Conservation (phyloP, 1,140 invertebrate species). For the Pogonomyrmex californicus region DNA sequence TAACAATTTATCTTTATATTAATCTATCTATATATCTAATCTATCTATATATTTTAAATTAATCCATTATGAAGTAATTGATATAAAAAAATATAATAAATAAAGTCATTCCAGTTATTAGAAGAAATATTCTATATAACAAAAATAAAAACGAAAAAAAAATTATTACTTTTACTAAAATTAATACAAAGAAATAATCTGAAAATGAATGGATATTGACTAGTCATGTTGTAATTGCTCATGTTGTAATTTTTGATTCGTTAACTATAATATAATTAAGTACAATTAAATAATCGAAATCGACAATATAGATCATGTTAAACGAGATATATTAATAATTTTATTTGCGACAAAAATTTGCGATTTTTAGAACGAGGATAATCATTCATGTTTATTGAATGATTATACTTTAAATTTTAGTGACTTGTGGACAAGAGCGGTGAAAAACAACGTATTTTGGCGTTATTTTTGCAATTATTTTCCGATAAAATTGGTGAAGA, state of each 20-base stretch:
- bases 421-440: constrained; percentile 85
- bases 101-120: constrained; percentile 43
- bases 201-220: too few species aligned
- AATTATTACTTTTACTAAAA: too few species aligned
- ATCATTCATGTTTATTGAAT: constrained; percentile 1
- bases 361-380: not conserved
- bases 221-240: too few species aligned
- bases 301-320: too few species aligned
- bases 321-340: not conserved
- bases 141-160: too few species aligned
- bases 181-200: too few species aligned
- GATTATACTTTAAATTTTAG: constrained; percentile 56
- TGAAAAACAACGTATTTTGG: constrained; percentile 91
- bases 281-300: too few species aligned
- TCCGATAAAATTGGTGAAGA: constrained; percentile 94
- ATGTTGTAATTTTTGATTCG: too few species aligned
- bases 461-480: constrained; percentile 93
- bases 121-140: too few species aligned
- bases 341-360: not conserved
- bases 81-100: constrained; percentile 79
- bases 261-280: not conserved
- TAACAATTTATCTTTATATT: constrained; percentile 2
- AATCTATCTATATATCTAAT: too few species aligned
- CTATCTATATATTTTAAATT: too few species aligned
- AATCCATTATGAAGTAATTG: not conserved